Conservation (phyloP, 2,113 vertebrate species). For the Bufo gargarizans region DNA sequence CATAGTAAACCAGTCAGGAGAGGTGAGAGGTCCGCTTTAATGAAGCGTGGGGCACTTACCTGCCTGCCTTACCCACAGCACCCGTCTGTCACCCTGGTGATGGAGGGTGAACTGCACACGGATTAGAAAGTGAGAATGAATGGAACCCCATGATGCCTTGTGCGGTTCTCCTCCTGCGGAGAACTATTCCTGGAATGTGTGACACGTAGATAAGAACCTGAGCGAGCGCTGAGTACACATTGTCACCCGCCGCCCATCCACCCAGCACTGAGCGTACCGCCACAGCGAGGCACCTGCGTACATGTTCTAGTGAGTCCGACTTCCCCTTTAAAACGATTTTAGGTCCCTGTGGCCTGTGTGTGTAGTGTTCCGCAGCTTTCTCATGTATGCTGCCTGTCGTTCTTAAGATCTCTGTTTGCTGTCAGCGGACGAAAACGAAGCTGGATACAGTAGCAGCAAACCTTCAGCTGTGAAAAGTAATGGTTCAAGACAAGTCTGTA, state of each 20-base stretch:
- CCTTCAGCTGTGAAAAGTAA: neutral
- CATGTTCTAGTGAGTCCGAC: neutral
- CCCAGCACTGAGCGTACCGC: conserved; percentile 12
- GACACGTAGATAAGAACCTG: conserved; percentile 10
- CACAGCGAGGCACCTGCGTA: neutral
- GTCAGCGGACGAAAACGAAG: no score
- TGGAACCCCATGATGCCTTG: neutral
- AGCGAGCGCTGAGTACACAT: neutral
- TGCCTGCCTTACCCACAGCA: no score
- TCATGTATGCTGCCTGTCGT: no score
- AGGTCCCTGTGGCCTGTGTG: no score
- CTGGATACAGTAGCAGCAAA: no score
- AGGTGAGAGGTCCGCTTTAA: no score
- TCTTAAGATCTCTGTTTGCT: no score
- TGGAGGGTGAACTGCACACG: neutral
- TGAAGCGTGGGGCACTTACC: no score
- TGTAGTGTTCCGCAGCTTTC: no score
- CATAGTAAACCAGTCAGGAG: no score
- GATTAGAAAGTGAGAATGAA: neutral
- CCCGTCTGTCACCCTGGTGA: neutral
- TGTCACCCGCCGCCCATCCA: neutral
- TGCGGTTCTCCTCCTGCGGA: neutral
- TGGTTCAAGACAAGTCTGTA: neutral
- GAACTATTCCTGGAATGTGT: conserved; percentile 33
- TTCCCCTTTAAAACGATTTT: no score